A percentile compares a stretch with the other conserved stretches of the same genome.
Conservation (phyloP, 2,113 vertebrate genomes). For the Anoplopoma fimbria region DNA sequence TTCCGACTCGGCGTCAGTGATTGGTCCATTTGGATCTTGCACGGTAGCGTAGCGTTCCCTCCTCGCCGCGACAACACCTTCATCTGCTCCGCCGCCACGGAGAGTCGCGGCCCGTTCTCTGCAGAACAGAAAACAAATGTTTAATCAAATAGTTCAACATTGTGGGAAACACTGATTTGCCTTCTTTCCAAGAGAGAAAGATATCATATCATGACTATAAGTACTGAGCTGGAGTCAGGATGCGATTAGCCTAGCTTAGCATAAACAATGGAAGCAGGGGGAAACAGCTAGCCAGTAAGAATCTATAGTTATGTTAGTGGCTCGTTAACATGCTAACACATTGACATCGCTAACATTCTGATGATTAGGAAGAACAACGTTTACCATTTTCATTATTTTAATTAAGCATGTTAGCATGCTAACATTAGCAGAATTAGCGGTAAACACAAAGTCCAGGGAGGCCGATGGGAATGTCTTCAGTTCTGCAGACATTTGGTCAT, state of each 20-base stretch:
- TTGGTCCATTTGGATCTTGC: conserved; percentile 90
- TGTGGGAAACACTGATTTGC: neutral
- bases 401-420: too few species aligned
- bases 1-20: conserved; percentile 83
- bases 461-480: too few species aligned
- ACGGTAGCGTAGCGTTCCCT: conserved; percentile 92
- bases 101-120: conserved; percentile 91
- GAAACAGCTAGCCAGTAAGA: neutral
- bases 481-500: too few species aligned
- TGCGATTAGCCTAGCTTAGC: neutral
- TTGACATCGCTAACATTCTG: neutral
- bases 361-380: too few species aligned
- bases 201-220: too few species aligned
- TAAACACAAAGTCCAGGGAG: too few species aligned
- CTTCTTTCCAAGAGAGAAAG: neutral
- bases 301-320: neutral
- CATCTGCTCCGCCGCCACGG: conserved; percentile 88
- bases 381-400: too few species aligned
- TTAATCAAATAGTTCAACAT: neutral
- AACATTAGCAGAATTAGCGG: too few species aligned
- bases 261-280: neutral
- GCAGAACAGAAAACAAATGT: conserved; percentile 30
- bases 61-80: conserved; percentile 91
- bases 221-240: too few species aligned
- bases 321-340: too few species aligned